Conservation (phyloP, 2,888 invertebrate species). For the Syrista parreyssii region DNA sequence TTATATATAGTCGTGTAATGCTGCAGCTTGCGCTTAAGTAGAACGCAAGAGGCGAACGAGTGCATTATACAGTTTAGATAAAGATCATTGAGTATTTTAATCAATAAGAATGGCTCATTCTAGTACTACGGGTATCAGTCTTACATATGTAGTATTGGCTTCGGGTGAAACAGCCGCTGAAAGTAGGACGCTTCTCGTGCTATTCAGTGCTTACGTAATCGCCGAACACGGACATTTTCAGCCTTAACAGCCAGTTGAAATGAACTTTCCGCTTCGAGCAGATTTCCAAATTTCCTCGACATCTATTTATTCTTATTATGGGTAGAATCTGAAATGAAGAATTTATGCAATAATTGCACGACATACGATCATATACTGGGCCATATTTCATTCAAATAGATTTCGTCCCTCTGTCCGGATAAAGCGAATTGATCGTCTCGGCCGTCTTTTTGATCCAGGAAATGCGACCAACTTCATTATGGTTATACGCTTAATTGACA, state of each 20-base stretch:
- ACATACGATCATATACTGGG: background rate
- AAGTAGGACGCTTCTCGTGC: background rate
- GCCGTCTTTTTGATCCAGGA: background rate
- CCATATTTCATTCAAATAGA: background rate
- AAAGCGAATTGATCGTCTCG: background rate
- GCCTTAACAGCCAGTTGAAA: background rate
- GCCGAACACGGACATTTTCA: background rate
- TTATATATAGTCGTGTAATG: background rate
- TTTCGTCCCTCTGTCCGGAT: background rate
- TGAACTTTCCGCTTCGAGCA: background rate
- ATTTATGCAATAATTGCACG: background rate
- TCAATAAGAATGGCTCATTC: background rate
- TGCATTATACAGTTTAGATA: background rate
- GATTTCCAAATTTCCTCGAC: background rate
- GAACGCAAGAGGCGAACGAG: background rate
- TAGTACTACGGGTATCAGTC: background rate
- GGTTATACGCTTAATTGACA: background rate
- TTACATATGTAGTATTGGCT: background rate
- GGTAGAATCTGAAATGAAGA: background rate
- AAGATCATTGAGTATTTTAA: background rate
- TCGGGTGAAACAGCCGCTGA: background rate
- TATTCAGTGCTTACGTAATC: background rate
- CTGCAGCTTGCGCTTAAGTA: background rate
- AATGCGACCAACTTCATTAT: background rate
- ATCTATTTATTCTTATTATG: background rate